Evolutionary conservation across 2,888 invertebrate genomes (phyloP).

Genomic region (Parapristionchus giblindavisi): DNA sequence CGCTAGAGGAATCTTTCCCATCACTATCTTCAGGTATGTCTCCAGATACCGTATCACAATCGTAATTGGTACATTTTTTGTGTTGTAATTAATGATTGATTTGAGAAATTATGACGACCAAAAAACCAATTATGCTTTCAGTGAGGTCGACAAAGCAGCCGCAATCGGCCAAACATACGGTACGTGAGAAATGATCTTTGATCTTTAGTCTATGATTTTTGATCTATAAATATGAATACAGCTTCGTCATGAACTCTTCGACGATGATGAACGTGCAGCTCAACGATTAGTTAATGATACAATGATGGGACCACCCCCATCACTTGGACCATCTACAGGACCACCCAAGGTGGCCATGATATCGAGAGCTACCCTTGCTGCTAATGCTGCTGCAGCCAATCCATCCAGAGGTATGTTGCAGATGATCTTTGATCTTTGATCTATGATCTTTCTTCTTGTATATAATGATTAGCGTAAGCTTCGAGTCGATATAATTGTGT

Average conservation of each 20-base stretch:
- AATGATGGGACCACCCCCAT: conserved; percentile 27
- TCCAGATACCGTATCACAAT: background rate
- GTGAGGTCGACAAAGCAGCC: background rate
- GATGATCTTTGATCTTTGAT: background rate
- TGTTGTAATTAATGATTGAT: too few relatives aligned
- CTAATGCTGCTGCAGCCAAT: too few relatives aligned
- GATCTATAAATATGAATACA: too few relatives aligned
- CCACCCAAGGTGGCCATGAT: conserved; percentile 18
- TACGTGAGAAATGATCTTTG: conserved; percentile 26
- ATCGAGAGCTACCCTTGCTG: background rate
- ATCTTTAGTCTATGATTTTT: too few relatives aligned
- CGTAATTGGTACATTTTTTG: too few relatives aligned
- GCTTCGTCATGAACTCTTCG: conserved; percentile 41
- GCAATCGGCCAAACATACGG: conserved; percentile 42
- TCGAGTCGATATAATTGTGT: background rate
- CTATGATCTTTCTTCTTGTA: background rate
- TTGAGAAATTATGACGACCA: too few relatives aligned
- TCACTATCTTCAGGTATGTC: background rate
- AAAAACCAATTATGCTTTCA: too few relatives aligned
- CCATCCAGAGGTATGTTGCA: background rate
- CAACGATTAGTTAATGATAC: background rate
- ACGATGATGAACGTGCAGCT: conserved; percentile 40
- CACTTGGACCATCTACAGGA: conserved; percentile 9
- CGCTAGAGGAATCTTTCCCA: conserved; percentile 29
- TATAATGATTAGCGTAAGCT: too few relatives aligned